phyloP scores from a whole-genome alignment of 2,113 vertebrate species.

The Rhombomys opimus region DNA sequence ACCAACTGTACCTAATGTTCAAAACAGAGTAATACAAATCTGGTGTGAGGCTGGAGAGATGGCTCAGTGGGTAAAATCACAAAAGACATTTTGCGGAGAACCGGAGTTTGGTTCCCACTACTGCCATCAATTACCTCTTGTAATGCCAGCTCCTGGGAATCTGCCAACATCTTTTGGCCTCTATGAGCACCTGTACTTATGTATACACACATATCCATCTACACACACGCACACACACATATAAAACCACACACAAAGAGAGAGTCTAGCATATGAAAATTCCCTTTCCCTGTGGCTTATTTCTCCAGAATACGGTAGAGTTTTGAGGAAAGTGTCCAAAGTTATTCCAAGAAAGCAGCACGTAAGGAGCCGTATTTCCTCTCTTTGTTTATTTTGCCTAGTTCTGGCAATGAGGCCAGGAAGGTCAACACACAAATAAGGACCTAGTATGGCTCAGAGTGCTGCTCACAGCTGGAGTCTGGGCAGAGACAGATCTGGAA shows the following conservation, averaged over 20 bases:
- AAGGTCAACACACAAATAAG: constrained; percentile 44
- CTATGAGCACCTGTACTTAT: neutral
- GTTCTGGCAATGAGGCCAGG: constrained; percentile 39
- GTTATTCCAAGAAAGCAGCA: constrained; percentile 53
- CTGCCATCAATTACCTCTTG: neutral
- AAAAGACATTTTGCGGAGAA: neutral
- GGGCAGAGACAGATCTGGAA: constrained; percentile 27
- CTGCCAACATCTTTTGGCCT: neutral
- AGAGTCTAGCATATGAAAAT: constrained; percentile 6
- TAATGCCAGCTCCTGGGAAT: neutral
- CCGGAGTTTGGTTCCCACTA: neutral
- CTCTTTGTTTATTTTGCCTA: constrained; percentile 60
- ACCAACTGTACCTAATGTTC: neutral
- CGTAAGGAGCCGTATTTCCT: constrained; percentile 44
- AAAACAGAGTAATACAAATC: neutral
- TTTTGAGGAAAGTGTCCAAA: constrained; percentile 42
- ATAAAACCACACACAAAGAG: neutral
- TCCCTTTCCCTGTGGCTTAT: constrained; percentile 24
- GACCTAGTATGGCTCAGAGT: constrained; percentile 17
- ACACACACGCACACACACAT: neutral
- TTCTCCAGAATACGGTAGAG: constrained; percentile 53
- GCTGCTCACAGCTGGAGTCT: neutral
- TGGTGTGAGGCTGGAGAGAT: neutral
- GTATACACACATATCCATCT: neutral
- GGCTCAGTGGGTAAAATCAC: neutral